Percentiles rank a stretch among this genome's conserved stretches.
These are phyloP conservation scores for Gallinago nigripennis DNA, from an alignment of 2,797 vertebrate species.

Conservation along the genomic window DNA sequence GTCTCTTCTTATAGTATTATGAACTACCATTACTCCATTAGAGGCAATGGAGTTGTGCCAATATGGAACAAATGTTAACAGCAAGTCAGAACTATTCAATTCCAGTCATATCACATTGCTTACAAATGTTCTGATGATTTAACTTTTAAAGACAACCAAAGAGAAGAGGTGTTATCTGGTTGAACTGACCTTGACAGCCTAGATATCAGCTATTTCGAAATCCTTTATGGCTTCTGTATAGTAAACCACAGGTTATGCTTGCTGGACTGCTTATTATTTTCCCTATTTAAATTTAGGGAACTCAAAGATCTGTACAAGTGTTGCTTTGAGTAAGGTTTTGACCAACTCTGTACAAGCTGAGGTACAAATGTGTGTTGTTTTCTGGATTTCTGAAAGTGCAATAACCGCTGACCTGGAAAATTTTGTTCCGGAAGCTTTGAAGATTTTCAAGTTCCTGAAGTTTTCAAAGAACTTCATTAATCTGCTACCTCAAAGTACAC, in stretches of 20 bases:
- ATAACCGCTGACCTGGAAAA: constrained; percentile 54
- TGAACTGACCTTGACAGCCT: constrained; percentile 13
- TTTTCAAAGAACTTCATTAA: constrained; percentile 69
- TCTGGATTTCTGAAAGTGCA: background rate
- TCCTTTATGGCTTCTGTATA: background rate
- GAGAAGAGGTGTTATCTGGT: background rate
- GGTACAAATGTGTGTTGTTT: background rate
- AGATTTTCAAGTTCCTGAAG: constrained; percentile 41
- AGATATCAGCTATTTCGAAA: background rate
- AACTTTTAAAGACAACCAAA: background rate
- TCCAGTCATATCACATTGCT: background rate
- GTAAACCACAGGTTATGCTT: background rate
- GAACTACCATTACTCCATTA: accelerated
- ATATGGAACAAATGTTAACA: accelerated
- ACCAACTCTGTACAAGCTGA: accelerated
- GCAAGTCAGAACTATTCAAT: background rate
- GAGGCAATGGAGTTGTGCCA: background rate
- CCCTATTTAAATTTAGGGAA: background rate
- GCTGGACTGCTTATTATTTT: background rate
- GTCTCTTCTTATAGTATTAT: background rate
- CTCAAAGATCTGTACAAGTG: accelerated
- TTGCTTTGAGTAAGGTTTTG: background rate
- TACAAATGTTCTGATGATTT: accelerated
- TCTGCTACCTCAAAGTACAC: constrained; percentile 49
- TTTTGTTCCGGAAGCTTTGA: constrained; percentile 46